Conservation (phyloP, 1,140 invertebrate species). For the Planococcus citri region DNA sequence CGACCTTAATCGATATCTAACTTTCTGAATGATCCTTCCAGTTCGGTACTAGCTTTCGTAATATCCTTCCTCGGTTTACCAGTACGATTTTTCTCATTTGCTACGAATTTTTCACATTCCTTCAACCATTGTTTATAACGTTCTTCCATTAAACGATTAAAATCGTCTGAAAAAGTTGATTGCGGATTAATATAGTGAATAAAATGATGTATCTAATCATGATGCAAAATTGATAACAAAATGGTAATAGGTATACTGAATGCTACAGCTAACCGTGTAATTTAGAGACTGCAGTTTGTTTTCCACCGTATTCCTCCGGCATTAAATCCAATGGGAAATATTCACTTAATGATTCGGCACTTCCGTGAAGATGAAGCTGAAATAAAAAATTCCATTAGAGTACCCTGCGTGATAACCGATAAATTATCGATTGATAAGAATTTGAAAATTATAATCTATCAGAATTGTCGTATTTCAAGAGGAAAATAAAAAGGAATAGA, state of each 20-base stretch:
- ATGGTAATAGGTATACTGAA: too few relatives aligned
- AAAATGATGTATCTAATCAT: not conserved
- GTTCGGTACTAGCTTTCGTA: constrained; percentile 18
- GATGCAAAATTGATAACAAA: not conserved
- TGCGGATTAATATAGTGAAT: not conserved
- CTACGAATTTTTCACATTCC: constrained; percentile 24
- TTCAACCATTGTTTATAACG: constrained; percentile 26
- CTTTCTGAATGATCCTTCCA: constrained; percentile 30
- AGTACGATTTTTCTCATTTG: constrained; percentile 27
- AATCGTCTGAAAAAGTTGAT: constrained; percentile 26
- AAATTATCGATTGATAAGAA: too few relatives aligned
- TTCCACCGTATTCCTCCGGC: constrained; percentile 23
- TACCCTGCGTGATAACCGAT: too few relatives aligned
- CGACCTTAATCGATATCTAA: constrained; percentile 28
- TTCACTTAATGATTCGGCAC: not conserved
- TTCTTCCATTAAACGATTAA: constrained; percentile 23
- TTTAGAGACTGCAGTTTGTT: not conserved
- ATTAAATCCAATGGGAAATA: constrained; percentile 19
- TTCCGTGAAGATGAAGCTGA: constrained; percentile 17
- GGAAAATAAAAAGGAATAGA: too few relatives aligned
- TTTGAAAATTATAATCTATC: too few relatives aligned
- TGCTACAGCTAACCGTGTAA: not conserved
- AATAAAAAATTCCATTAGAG: not conserved
- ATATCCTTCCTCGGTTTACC: constrained; percentile 26
- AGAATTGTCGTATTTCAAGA: too few relatives aligned